Conservation (phyloP, 1,140 invertebrate species). For the Heliconius hermathena region DNA sequence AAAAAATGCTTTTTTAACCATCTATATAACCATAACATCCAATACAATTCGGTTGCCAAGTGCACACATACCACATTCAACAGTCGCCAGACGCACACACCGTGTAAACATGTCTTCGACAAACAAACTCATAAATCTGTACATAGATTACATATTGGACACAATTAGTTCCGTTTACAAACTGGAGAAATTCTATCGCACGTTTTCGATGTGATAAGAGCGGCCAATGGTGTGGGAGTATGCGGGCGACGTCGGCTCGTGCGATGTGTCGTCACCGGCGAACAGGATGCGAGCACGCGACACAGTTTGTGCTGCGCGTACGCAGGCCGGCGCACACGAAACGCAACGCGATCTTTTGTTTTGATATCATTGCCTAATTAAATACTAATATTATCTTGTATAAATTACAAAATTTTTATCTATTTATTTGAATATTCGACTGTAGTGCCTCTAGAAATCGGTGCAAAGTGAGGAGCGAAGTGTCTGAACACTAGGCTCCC, state of each 20-base stretch:
- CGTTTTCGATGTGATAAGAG: constrained; percentile 66
- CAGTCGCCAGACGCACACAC: neutral
- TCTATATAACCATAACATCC: neutral
- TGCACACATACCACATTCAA: neutral
- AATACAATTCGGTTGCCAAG: neutral
- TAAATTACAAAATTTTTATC: too few relatives aligned
- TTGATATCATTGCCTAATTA: constrained; percentile 25
- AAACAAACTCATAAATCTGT: constrained; percentile 41
- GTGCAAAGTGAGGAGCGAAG: too few relatives aligned
- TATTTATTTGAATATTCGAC: too few relatives aligned
- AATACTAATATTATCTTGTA: neutral
- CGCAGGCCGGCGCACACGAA: constrained; percentile 33
- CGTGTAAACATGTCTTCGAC: constrained; percentile 9
- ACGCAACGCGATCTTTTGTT: constrained; percentile 27
- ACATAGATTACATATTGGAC: constrained; percentile 51
- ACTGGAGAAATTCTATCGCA: constrained; percentile 76
- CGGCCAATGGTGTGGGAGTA: constrained; percentile 66
- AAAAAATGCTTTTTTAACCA: too few relatives aligned
- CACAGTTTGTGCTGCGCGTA: constrained; percentile 56
- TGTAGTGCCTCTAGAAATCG: too few relatives aligned
- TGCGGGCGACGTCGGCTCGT: constrained; percentile 66
- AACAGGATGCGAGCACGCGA: constrained; percentile 73
- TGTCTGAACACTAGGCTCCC: too few relatives aligned
- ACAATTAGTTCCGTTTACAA: constrained; percentile 70
- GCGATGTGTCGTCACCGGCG: constrained; percentile 71